Base-by-base conservation (phyloP, 2,888 invertebrate species). In the Cecidostiba fungosa region DNA sequence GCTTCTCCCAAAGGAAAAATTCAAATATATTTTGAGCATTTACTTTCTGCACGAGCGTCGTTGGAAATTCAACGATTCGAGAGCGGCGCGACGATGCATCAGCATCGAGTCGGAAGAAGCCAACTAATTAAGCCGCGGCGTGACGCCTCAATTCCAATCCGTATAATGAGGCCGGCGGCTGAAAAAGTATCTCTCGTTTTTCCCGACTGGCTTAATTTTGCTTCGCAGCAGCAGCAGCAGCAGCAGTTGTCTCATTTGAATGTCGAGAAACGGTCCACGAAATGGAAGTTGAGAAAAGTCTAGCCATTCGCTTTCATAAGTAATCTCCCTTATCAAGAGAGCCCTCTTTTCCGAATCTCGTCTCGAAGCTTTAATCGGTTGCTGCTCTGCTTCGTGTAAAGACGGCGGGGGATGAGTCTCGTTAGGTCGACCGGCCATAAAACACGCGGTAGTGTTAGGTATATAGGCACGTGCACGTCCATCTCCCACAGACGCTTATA, bases 361-460 rank as follows among this genome's bases (percentile, higher is more conserved):
- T 8, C 59, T n/a, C 69, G 32, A 26, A n/a, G 36, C 36, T 70
- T 79, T 84, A 84, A 84, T 84, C 69, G 79, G 39, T 69, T 19
- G 54, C 54, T 26, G 66, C 26, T 8, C 19, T 74, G 19, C 14
- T 14, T 43, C 47, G 32, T 43, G n/a, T 23, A n/a, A 10, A n/a
- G n/a, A n/a, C n/a, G n/a, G 19, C 6, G 66, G 23, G 12, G 77
- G 36, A 80, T 23, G 69, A 36, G 16, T 43, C 54, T 50, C 32
- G 69, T 77, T 69, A 39, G 23, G 80, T 73, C 87, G 73, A 23
- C 70, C 26, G 77, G 76, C 43, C 82, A 87, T 89, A 87, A 89
- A 89, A 87, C 83, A 87, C 80, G 77, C 70, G 54, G 72, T 70
- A 43, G 66, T n/a, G 76, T 47, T 62, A 66, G 8, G 59, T 19